These are phyloP conservation scores for Eulemur mongoz DNA, from an alignment of 2,797 vertebrate genomes.

Conservation along the genomic window DNA sequence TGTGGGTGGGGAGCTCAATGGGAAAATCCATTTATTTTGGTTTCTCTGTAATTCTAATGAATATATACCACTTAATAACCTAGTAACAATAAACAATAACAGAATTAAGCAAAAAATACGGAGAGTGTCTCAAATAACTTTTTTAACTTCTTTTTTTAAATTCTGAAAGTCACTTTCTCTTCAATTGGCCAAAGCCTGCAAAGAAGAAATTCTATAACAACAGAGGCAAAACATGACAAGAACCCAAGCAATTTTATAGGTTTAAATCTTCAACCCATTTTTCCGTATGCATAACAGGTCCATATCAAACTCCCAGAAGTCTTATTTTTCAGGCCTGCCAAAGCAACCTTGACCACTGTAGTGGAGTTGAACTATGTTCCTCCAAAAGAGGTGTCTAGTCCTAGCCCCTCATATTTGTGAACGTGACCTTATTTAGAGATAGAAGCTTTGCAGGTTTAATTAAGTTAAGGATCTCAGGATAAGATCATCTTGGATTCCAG, in stretches of 20 bases:
- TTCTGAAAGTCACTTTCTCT: not conserved
- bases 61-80: not conserved
- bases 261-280: not conserved
- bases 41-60: constrained; percentile 3
- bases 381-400: not conserved
- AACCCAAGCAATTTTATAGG: not conserved
- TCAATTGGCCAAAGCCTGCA: not conserved
- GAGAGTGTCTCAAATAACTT: not conserved
- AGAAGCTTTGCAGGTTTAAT: not conserved
- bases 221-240: not conserved
- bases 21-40: not conserved
- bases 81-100: not conserved
- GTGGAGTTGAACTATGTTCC: not conserved
- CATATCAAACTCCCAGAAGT: not conserved
- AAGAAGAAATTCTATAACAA: not conserved
- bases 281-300: not conserved
- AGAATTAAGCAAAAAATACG: not conserved
- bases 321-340: not conserved
- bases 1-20: not conserved
- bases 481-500: not conserved
- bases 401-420: not conserved
- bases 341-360: not conserved
- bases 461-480: not conserved
- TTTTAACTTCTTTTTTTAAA: not conserved
- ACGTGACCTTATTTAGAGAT: not conserved